phyloP scores from a whole-genome alignment of 2,888 invertebrate species.

The Ametastegia equiseti region DNA sequence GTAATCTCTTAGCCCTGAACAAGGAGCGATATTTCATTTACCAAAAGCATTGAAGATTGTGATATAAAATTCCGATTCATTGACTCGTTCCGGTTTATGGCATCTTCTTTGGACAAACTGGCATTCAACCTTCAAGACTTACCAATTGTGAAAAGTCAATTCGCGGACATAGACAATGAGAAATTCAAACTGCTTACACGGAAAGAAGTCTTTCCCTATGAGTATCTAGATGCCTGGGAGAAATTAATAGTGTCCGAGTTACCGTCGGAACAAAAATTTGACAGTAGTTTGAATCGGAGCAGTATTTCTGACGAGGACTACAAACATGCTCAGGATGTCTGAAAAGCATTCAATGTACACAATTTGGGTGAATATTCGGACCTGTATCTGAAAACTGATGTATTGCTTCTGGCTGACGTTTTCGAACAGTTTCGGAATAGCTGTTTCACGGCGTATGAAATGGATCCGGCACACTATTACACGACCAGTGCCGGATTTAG shows the following conservation, averaged over 20 bases:
- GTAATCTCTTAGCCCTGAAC: conserved; percentile 62
- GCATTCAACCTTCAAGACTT: conserved; percentile 6
- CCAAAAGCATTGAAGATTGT: background rate
- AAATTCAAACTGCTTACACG: conserved; percentile 56
- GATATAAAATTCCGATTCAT: conserved; percentile 43
- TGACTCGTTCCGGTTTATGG: conserved; percentile 49
- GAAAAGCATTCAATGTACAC: conserved; percentile 63
- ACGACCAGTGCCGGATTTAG: too few species aligned
- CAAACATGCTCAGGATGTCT: conserved; percentile 65
- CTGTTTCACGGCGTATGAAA: conserved; percentile 61
- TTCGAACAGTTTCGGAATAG: conserved; percentile 69
- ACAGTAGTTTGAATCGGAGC: conserved; percentile 56
- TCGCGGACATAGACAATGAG: conserved; percentile 14
- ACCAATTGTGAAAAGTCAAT: background rate
- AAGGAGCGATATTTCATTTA: conserved; percentile 64
- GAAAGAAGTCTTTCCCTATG: conserved; percentile 67
- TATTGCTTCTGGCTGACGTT: conserved; percentile 68
- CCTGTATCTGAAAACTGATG: conserved; percentile 69
- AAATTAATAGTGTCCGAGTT: conserved; percentile 57
- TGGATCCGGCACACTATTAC: conserved; percentile 62
- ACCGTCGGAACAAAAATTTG: conserved; percentile 57
- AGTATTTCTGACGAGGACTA: conserved; percentile 60
- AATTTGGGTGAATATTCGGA: conserved; percentile 68
- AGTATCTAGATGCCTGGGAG: conserved; percentile 58
- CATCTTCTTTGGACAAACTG: conserved; percentile 31